Evolutionary conservation across 1,140 invertebrate species (phyloP), one percentile per base, ranked within the genome.

Genomic region (Drosophila kikkawai): DNA sequence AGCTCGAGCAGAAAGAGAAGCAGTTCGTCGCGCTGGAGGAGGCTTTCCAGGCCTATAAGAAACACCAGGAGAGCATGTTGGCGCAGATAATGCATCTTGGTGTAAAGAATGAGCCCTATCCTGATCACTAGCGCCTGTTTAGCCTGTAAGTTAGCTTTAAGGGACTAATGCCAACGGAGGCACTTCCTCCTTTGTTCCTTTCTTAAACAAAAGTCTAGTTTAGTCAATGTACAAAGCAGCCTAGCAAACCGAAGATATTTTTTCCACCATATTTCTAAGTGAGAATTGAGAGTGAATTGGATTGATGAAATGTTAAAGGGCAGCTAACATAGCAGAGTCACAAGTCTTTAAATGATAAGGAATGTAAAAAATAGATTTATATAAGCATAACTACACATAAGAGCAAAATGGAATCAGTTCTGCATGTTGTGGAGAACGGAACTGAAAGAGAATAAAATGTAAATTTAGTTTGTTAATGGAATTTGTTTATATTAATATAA

Each of bases 1-100:
- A 58, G 7, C 56, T 92, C 22, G 45, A 78, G 4, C 26, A 79
- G 7, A 91, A 86, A 60, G 79, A 92, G 48, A 63, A 65, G 12
- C 70, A 91, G 15, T 76, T 78, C 29, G 29, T 55, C 8, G 29
- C 37, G 0, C 47, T 90, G 22, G 68, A 92, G 60, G 57, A 59
- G 15, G 65, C 42, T n/a, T 63, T 91, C 7, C 4, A 68, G 59
- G 67, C 7, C 17, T 67, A 2, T 77, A 39, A 81, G 50, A 39
- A 77, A 11, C 67, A 67, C 13, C 82, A 91, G 37, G 65, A 82
- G 1, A 32, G 9, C 4, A 58, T 75, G 60, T 22, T 88, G 26
- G 4, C 39, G 2, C 61, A 44, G 26, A 45, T 86, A 1, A 26
- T 64, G 29, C 17, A 44, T 26, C 17, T 11, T 4, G 42, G 17